A percentile compares a stretch with the other conserved stretches of the same genome.
Evolutionary conservation across 2,888 invertebrate genomes (phyloP).

Genomic region (Iphiclides podalirius): DNA sequence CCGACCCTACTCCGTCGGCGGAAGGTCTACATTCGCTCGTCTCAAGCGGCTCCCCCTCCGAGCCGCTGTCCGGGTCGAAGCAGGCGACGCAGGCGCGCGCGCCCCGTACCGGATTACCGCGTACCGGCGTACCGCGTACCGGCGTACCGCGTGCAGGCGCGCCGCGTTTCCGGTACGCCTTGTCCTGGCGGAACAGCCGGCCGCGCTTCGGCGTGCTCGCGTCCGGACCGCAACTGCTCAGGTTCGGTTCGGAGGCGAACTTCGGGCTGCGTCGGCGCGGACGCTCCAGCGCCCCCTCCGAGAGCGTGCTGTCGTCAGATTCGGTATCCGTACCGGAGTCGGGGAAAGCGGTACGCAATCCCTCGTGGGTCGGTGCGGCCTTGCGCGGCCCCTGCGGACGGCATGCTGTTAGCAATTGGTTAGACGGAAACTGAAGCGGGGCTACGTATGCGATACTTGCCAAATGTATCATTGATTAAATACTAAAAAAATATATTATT

Average conservation of each 20-base stretch:
- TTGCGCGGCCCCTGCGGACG: too few species aligned
- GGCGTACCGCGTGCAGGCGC: too few species aligned
- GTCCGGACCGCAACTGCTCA: slow-evolving; percentile 55
- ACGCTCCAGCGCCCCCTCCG: slow-evolving; percentile 64
- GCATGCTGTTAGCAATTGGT: too few species aligned
- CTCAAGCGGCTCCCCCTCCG: slow-evolving; percentile 49
- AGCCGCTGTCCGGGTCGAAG: slow-evolving; percentile 60
- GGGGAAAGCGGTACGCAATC: too few species aligned
- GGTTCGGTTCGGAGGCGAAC: slow-evolving; percentile 72
- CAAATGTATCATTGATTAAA: too few species aligned
- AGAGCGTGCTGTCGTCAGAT: slow-evolving; percentile 70
- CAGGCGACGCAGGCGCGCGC: slow-evolving; percentile 72
- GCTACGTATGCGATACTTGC: too few species aligned
- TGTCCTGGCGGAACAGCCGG: slow-evolving; percentile 66
- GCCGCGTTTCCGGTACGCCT: slow-evolving; percentile 69
- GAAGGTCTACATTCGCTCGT: slow-evolving; percentile 31
- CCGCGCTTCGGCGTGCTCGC: slow-evolving; percentile 69
- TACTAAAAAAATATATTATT: too few species aligned
- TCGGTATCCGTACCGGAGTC: slow-evolving; percentile 60
- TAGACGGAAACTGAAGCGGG: too few species aligned
- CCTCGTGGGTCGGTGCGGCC: too few species aligned
- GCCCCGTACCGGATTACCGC: slow-evolving; percentile 41
- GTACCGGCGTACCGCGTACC: slow-evolving; percentile 45
- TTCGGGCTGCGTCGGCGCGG: slow-evolving; percentile 66
- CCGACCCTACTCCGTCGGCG: slow-evolving; percentile 39